Percentiles rank a stretch among this genome's conserved stretches.
Conservation (phyloP, 2,113 vertebrate genomes). For the Sinosuthora webbiana region DNA sequence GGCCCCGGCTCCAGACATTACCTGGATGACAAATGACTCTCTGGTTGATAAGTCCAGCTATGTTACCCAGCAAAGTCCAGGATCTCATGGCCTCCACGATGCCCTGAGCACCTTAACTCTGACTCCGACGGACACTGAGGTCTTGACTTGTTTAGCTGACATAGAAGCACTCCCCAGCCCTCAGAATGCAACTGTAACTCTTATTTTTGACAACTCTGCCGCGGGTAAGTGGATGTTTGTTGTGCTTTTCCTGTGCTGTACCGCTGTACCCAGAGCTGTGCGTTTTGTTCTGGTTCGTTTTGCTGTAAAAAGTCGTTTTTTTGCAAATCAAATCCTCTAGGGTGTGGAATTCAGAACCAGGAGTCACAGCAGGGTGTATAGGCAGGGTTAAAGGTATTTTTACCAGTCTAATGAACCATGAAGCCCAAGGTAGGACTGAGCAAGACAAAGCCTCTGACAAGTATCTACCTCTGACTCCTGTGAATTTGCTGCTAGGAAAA, state of each 20-base stretch:
- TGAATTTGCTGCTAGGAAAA: background rate
- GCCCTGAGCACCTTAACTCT: conserved; percentile 75
- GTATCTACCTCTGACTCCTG: background rate
- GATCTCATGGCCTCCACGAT: conserved; percentile 52
- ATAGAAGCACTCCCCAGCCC: conserved; percentile 72
- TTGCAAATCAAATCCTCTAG: background rate
- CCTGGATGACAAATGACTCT: conserved; percentile 76
- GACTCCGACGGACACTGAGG: conserved; percentile 65
- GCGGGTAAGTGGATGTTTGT: conserved; percentile 62
- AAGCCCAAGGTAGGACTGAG: background rate
- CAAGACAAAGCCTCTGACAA: background rate
- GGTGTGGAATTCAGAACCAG: background rate
- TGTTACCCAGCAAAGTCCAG: conserved; percentile 59
- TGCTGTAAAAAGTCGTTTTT: background rate
- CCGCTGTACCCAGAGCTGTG: background rate
- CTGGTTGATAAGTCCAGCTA: conserved; percentile 66
- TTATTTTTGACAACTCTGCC: conserved; percentile 70
- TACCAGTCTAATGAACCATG: background rate
- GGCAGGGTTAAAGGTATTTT: background rate
- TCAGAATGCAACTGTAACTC: conserved; percentile 62
- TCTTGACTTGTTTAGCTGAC: conserved; percentile 79
- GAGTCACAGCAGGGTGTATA: background rate
- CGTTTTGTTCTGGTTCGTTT: background rate
- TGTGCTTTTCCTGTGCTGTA: background rate
- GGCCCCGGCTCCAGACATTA: conserved; percentile 76